A percentile compares a stretch with the other conserved stretches of the same genome.
These are phyloP conservation scores for Drosophila rhopaloa DNA, from an alignment of 1,140 invertebrate genomes.

Conservation along the genomic window DNA sequence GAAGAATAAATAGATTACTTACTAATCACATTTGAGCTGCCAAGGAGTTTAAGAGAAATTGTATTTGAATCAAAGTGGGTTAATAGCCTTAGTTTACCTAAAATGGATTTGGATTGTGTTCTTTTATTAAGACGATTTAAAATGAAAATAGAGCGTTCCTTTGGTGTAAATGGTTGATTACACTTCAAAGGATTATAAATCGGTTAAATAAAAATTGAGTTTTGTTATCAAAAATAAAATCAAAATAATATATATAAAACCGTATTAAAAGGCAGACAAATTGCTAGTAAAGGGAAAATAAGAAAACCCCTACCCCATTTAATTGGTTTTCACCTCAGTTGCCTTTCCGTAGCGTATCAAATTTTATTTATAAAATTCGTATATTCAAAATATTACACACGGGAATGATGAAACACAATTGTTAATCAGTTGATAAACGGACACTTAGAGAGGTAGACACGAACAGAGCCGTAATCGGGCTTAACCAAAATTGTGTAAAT, in stretches of 20 bases:
- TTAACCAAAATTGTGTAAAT: constrained; percentile 9
- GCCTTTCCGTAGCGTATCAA: not conserved
- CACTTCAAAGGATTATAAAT: no score
- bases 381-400: not conserved
- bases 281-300: no score
- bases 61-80: not conserved
- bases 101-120: not conserved
- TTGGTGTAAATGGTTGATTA: no score
- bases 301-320: not conserved
- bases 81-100: not conserved
- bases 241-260: not conserved
- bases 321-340: constrained; percentile 2
- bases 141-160: no score
- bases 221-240: not conserved
- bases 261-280: no score
- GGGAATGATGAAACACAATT: not conserved
- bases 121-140: no score
- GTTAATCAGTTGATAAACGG: not conserved
- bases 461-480: not conserved
- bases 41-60: not conserved
- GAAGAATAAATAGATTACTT: constrained; percentile 23
- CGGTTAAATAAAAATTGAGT: not conserved
- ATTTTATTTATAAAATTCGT: constrained; percentile 4
- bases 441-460: not conserved
- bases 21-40: not conserved